Evolutionary conservation across 2,113 vertebrate genomes (phyloP).

Genomic region (Alligator mississippiensis): DNA sequence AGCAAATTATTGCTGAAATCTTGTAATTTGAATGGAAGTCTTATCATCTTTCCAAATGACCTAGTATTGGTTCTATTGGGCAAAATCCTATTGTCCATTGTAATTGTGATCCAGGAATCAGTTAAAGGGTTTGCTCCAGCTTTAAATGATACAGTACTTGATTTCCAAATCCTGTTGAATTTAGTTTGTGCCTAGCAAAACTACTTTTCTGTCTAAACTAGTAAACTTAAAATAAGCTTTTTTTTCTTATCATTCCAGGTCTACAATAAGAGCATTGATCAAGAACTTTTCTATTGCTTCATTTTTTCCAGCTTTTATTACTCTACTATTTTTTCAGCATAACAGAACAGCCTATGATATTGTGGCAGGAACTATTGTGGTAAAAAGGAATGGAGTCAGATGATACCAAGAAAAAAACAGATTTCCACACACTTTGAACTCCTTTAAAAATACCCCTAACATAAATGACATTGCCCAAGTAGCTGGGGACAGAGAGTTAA

Average conservation of each 20-base stretch:
- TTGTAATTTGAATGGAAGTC: not conserved
- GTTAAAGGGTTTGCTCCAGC: not conserved
- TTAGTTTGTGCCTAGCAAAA: not conserved
- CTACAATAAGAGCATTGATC: constrained; percentile 92
- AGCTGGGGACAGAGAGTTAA: constrained; percentile 57
- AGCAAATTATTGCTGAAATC: accelerated
- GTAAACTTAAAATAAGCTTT: not conserved
- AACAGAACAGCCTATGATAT: constrained; percentile 97
- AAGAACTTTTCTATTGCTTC: constrained; percentile 99
- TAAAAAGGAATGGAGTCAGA: constrained; percentile 88
- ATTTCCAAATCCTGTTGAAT: not conserved
- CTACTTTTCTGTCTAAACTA: not conserved
- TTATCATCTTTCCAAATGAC: not conserved
- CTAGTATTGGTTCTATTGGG: too few species aligned
- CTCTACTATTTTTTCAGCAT: constrained; percentile 95
- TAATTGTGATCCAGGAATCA: not conserved
- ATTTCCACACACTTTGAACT: constrained; percentile 56
- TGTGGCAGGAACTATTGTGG: constrained; percentile 95
- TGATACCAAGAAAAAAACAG: constrained; percentile 71
- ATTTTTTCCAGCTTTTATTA: constrained; percentile 96
- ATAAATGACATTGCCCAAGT: constrained; percentile 25
- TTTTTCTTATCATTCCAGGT: constrained; percentile 80
- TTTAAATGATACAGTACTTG: not conserved
- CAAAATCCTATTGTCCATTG: not conserved
- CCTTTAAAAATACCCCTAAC: constrained; percentile 26